Conservation (phyloP, 2,888 invertebrate genomes). For the Marasmarcha lunaedactyla region DNA sequence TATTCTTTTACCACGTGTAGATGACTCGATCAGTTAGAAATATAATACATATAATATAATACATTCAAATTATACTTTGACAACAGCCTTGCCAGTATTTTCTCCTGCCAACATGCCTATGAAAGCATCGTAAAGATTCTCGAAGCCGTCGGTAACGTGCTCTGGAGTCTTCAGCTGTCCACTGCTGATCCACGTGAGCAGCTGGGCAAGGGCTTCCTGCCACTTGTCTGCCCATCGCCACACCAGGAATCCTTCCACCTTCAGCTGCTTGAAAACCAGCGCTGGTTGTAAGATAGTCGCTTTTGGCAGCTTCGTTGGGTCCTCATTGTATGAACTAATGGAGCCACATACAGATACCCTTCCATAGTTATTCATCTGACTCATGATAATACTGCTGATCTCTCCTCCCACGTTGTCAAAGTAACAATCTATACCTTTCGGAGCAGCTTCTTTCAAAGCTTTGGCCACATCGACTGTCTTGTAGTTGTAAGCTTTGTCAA, state of each 20-base stretch:
- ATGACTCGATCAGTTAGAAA: too few relatives aligned
- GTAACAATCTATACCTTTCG: conserved; percentile 79
- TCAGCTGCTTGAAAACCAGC: conserved; percentile 69
- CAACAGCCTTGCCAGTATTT: conserved; percentile 77
- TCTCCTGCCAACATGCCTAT: conserved; percentile 72
- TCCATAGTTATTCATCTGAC: conserved; percentile 66
- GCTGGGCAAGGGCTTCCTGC: conserved; percentile 68
- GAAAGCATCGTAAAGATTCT: conserved; percentile 76
- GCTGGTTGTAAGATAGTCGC: conserved; percentile 61
- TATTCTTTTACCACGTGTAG: too few relatives aligned
- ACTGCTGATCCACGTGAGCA: conserved; percentile 71
- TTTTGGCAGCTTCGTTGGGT: conserved; percentile 27
- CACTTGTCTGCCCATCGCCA: conserved; percentile 65
- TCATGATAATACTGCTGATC: conserved; percentile 67
- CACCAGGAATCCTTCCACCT: conserved; percentile 72
- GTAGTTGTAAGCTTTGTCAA: conserved; percentile 80
- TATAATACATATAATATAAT: too few relatives aligned
- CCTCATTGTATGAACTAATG: conserved; percentile 42
- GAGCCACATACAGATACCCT: conserved; percentile 34
- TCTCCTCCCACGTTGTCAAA: conserved; percentile 83
- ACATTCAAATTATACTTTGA: conserved; percentile 71
- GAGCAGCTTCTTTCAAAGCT: conserved; percentile 73
- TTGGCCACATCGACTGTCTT: conserved; percentile 68
- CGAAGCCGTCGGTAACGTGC: conserved; percentile 77
- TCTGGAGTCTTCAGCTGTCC: conserved; percentile 77